Evolutionary conservation across 2,888 invertebrate species (phyloP), one percentile per base, ranked within the genome.

Genomic region (Parthenolecanium corni): DNA sequence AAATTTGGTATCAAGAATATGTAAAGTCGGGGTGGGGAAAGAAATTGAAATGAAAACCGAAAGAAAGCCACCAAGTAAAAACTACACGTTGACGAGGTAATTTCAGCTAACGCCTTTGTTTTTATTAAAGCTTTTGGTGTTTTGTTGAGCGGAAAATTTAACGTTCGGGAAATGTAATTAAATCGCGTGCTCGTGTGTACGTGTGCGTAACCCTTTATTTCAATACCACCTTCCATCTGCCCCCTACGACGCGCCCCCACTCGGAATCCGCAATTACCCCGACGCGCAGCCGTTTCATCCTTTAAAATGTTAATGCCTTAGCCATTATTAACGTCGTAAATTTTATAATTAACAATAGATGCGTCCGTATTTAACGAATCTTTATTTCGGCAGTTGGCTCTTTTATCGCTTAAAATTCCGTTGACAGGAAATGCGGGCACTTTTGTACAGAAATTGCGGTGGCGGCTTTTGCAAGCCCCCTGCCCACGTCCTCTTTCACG

Each of bases 251-350:
- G n/a, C n/a, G n/a, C n/a, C n/a, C n/a, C n/a, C n/a, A n/a, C n/a
- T n/a, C n/a, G n/a, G n/a, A n/a, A 31, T 31, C 31, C 5, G 31
- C 31, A 31, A n/a, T n/a, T n/a, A n/a, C 31, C 4, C 31, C 31
- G 31, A 9, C 31, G 31, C 31, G 4, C 49, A 58, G 36, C 58
- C 58, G 49, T 58, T 58, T 38, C 38, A 58, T 49, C 58, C 49
- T 49, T 58, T 58, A 49, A 58, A 58, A 49, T 47, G 58, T 58
- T 58, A 58, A 58, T 58, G 49, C 49, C 58, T 58, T 47, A 46
- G 58, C 58, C 58, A 58, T 58, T 58, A 58, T 58, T 49, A 58
- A 49, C 47, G 58, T 49, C 58, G 58, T 58, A 58, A 58, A 58
- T 49, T 58, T 47, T 58, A 49, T 58, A 58, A 49, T 49, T 38